These are phyloP conservation scores for Copsychus sechellarum DNA, from an alignment of 2,113 vertebrate genomes.

Conservation along the genomic window DNA sequence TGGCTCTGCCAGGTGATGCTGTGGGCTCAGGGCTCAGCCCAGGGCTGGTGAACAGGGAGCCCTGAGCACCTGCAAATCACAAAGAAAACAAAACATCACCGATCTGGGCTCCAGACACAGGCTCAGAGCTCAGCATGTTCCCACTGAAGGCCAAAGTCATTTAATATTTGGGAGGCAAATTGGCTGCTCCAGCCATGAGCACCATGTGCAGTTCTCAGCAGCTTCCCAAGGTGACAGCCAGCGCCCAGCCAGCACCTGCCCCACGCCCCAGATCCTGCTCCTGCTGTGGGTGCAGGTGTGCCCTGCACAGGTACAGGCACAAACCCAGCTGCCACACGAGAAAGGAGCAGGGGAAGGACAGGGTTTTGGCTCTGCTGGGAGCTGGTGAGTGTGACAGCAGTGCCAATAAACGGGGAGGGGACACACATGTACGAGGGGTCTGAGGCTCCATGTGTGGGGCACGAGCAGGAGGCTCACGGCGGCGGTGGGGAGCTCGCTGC, in stretches of 20 bases:
- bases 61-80: not conserved
- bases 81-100: not conserved
- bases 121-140: not conserved
- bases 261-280: rapidly evolving
- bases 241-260: not conserved
- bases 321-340: not conserved
- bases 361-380: not conserved
- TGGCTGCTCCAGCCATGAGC: rapidly evolving
- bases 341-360: not conserved
- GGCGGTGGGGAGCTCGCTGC: not conserved
- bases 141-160: not conserved
- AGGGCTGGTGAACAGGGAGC: not conserved
- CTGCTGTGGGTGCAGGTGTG: not conserved
- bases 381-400: not conserved
- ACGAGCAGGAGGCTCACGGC: not conserved
- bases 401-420: rapidly evolving
- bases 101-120: not conserved
- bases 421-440: rapidly evolving
- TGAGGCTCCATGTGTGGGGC: not conserved
- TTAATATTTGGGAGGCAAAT: not conserved
- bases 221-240: not conserved
- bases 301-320: not conserved
- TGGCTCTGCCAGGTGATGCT: not conserved
- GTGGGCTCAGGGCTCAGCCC: rapidly evolving
- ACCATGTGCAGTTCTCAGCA: not conserved